Percentiles rank a stretch among this genome's conserved stretches.
Evolutionary conservation across 2,113 vertebrate genomes (phyloP).

Genomic region (Upupa epops): DNA sequence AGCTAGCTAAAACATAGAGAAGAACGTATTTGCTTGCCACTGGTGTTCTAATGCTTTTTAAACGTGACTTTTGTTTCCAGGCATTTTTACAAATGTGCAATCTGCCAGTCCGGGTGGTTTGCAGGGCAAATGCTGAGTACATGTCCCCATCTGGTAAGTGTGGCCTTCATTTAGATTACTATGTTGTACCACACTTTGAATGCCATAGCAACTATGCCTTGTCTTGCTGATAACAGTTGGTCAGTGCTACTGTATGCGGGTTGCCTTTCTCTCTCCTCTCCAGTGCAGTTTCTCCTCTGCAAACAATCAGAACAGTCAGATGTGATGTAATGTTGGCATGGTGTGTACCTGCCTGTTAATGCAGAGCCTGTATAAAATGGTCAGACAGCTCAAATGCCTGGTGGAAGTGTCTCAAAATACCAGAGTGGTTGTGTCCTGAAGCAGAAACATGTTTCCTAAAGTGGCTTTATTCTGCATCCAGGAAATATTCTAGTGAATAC

Average conservation of each 20-base stretch:
- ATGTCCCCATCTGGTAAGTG: conserved; percentile 92
- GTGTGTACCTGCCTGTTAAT: background rate
- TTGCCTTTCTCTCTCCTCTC: conserved; percentile 27
- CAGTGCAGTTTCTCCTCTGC: background rate
- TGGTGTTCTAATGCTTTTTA: conserved; percentile 31
- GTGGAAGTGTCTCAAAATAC: background rate
- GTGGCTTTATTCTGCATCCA: background rate
- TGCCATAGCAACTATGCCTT: conserved; percentile 76
- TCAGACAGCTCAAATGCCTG: background rate
- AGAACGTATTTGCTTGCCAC: background rate
- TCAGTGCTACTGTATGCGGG: background rate
- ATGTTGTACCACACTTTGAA: conserved; percentile 47
- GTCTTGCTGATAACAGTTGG: conserved; percentile 44
- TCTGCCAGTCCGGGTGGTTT: conserved; percentile 84
- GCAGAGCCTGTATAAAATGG: accelerated
- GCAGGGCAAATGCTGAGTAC: conserved; percentile 84
- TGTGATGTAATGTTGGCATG: background rate
- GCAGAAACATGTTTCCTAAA: background rate
- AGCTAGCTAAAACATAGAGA: background rate
- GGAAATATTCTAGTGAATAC: background rate
- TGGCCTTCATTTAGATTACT: conserved; percentile 68
- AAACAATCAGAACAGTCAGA: background rate
- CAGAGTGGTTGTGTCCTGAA: background rate
- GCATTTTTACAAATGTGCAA: conserved; percentile 89
- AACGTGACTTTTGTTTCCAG: conserved; percentile 73